Percentiles rank a stretch among this genome's conserved stretches.
Conservation (phyloP, 2,113 vertebrate species). For the Tachysurus vachellii region DNA sequence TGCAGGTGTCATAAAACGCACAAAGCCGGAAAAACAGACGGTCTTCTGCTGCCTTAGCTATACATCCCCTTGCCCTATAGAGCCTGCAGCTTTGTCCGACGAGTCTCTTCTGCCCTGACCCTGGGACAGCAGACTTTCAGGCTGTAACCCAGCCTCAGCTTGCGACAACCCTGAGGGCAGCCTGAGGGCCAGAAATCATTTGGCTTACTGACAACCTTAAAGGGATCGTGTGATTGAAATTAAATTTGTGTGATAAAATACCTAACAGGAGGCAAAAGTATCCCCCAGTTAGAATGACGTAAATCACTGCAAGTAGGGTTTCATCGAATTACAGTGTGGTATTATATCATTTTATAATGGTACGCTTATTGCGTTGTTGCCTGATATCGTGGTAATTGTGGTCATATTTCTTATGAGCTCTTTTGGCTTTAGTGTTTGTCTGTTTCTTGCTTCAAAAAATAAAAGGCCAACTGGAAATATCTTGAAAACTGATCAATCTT, state of each 20-base stretch:
- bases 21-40: slow-evolving; percentile 26
- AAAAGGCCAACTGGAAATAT: not conserved
- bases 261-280: slow-evolving; percentile 14
- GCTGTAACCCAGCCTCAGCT: slow-evolving; percentile 4
- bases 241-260: not conserved
- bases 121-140: not conserved
- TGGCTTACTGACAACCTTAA: slow-evolving; percentile 25
- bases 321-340: slow-evolving; percentile 4
- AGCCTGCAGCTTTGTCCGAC: not conserved
- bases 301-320: slow-evolving; percentile 19
- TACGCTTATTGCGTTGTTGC: slow-evolving; percentile 10
- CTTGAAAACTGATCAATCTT: not conserved
- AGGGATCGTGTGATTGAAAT: slow-evolving; percentile 9
- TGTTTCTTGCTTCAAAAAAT: not conserved
- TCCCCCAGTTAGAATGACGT: not conserved
- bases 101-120: slow-evolving; percentile 16
- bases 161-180: slow-evolving; percentile 27
- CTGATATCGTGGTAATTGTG: slow-evolving; percentile 9
- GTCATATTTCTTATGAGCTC: not conserved
- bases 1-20: slow-evolving; percentile 36
- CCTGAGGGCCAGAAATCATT: slow-evolving; percentile 32
- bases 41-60: not conserved
- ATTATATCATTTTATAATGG: slow-evolving; percentile 4
- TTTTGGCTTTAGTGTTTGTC: not conserved
- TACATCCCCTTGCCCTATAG: not conserved